Percentiles rank a stretch among this genome's conserved stretches.
Conservation (phyloP, 2,113 vertebrate species). For the rabbit (Oryctolagus cuniculus) region DNA sequence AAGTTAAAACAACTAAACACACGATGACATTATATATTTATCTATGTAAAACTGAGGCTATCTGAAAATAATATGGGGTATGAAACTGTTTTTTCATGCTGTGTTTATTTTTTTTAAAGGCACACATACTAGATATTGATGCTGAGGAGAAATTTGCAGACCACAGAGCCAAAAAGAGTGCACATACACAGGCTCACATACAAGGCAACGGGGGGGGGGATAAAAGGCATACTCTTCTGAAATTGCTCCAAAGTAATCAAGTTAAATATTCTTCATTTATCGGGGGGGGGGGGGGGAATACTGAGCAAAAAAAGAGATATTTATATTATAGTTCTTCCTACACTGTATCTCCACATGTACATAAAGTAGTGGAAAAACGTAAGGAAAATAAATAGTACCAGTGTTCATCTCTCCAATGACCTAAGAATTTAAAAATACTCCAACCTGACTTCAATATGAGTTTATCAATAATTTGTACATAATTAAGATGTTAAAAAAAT, state of each 20-base stretch:
- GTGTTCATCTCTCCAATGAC: constrained; percentile 34
- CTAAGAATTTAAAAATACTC: constrained; percentile 41
- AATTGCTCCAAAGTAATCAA: constrained; percentile 39
- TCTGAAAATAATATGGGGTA: constrained; percentile 14
- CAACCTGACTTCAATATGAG: not conserved
- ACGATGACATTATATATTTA: not conserved
- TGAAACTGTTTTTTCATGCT: not conserved
- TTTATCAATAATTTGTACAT: constrained; percentile 19
- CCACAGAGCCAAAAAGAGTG: not conserved
- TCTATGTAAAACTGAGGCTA: not conserved
- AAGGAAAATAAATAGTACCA: not conserved
- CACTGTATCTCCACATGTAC: not conserved
- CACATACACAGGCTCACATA: not conserved
- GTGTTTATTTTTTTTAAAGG: not conserved
- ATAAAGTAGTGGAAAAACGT: constrained; percentile 27
- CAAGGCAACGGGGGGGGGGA: not conserved
- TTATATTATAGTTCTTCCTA: not conserved
- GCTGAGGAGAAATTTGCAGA: not conserved
- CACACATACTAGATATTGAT: not conserved
- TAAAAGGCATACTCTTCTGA: constrained; percentile 9
- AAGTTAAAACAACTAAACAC: constrained; percentile 9
- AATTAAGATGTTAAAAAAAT: constrained; percentile 16
- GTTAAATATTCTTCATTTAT: not conserved
- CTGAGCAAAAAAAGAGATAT: constrained; percentile 24
- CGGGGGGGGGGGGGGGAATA: not conserved